Conservation (phyloP, 1,140 invertebrate species). For the Diabrotica virgifera region DNA sequence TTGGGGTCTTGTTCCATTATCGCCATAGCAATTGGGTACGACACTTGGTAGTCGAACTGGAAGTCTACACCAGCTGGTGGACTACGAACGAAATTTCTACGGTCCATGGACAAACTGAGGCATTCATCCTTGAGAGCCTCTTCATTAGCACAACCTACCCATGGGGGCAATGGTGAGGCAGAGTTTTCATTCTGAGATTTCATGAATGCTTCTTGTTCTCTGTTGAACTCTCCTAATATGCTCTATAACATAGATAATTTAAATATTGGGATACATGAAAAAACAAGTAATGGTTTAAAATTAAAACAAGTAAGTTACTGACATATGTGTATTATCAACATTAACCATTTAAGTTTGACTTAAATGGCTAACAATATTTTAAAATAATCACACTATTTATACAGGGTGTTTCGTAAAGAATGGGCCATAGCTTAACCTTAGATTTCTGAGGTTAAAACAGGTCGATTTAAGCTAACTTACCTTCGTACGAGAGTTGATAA, state of each 20-base stretch:
- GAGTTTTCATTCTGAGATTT: conserved; percentile 75
- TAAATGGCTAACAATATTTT: no score
- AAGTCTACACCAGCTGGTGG: conserved; percentile 94
- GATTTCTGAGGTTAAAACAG: no score
- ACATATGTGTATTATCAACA: no score
- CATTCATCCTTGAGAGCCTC: conserved; percentile 91
- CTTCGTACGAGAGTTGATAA: no score
- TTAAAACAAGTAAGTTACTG: no score
- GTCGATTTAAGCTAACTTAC: no score
- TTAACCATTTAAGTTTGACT: no score
- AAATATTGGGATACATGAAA: no score
- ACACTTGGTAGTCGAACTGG: conserved; percentile 89
- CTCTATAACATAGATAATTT: conserved; percentile 61
- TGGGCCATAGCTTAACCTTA: no score
- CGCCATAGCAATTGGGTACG: conserved; percentile 87
- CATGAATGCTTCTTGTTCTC: conserved; percentile 94
- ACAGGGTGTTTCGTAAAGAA: no score
- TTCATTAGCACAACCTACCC: conserved; percentile 88
- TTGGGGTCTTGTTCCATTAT: conserved; percentile 93
- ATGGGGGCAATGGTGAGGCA: conserved; percentile 81
- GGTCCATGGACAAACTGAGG: conserved; percentile 88
- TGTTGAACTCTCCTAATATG: conserved; percentile 91
- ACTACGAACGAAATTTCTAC: conserved; percentile 93
- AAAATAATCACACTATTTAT: no score
- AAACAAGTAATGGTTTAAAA: no score